These are phyloP conservation scores for Uropsilus gracilis DNA, from an alignment of 2,113 vertebrate species.

Conservation along the genomic window DNA sequence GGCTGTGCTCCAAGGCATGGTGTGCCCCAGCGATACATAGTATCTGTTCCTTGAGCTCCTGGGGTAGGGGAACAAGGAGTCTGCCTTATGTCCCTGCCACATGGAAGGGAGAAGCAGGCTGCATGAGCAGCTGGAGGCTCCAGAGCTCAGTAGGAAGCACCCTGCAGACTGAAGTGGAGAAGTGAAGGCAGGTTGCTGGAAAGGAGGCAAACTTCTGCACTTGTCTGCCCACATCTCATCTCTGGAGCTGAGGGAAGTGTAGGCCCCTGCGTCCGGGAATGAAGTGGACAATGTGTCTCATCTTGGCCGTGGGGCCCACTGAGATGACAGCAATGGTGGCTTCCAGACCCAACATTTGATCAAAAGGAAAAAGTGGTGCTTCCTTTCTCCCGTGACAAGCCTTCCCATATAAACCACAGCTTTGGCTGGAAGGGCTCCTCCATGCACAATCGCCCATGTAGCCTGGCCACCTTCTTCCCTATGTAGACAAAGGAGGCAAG, in stretches of 20 bases:
- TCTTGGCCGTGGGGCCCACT: conserved; percentile 80
- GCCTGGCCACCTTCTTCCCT: conserved; percentile 75
- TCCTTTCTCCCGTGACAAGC: conserved; percentile 86
- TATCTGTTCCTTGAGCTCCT: too few relatives aligned
- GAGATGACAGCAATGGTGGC: conserved; percentile 83
- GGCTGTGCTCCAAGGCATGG: too few relatives aligned
- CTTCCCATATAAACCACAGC: conserved; percentile 86
- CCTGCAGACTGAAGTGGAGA: too few relatives aligned
- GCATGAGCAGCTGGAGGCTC: too few relatives aligned
- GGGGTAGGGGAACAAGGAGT: too few relatives aligned
- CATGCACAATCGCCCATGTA: conserved; percentile 77
- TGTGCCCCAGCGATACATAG: too few relatives aligned
- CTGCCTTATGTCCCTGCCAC: too few relatives aligned
- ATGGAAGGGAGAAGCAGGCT: too few relatives aligned
- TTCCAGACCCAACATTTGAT: conserved; percentile 86
- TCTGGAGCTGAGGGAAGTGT: conserved; percentile 72
- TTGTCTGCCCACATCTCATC: conserved; percentile 28
- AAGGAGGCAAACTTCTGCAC: background rate
- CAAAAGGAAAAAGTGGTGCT: conserved; percentile 85
- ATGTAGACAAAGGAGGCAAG: conserved; percentile 82
- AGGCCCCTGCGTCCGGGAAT: conserved; percentile 72
- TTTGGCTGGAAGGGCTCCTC: conserved; percentile 80
- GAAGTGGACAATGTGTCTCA: conserved; percentile 85
- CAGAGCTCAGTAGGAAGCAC: too few relatives aligned
- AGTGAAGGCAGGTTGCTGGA: too few relatives aligned